These are phyloP conservation scores for Hartigia nigra DNA, from an alignment of 2,888 invertebrate species.

Conservation along the genomic window DNA sequence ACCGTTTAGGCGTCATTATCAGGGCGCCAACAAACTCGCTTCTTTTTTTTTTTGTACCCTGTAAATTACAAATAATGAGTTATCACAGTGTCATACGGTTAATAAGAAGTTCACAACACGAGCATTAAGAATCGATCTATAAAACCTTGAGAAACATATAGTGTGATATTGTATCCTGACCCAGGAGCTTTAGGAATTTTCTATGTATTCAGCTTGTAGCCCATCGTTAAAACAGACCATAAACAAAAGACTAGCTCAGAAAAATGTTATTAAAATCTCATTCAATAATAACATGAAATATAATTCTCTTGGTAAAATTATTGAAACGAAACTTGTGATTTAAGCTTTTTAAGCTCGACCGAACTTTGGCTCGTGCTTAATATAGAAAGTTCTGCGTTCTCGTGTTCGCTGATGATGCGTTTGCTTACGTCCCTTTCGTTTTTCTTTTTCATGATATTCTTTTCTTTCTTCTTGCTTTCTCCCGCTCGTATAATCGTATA, in stretches of 20 bases:
- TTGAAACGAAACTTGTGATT: neutral
- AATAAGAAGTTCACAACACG: neutral
- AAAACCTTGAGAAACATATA: neutral
- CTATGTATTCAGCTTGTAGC: neutral
- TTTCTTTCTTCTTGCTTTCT: neutral
- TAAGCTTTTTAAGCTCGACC: neutral
- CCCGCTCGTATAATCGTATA: conserved; percentile 3
- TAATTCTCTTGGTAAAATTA: neutral
- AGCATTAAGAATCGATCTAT: neutral
- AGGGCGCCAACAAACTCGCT: neutral
- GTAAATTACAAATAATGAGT: neutral
- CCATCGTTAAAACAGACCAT: neutral
- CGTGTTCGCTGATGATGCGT: conserved; percentile 2
- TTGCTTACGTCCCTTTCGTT: neutral
- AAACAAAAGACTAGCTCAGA: neutral
- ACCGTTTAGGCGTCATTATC: neutral
- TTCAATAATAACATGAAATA: neutral
- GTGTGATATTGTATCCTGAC: neutral
- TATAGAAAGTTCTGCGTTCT: neutral
- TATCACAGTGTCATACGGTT: neutral
- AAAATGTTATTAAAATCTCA: neutral
- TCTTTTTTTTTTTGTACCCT: neutral
- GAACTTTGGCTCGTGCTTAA: neutral
- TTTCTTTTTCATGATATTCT: neutral
- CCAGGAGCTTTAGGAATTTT: neutral